Evolutionary conservation across 2,113 vertebrate genomes (phyloP), one percentile per base, ranked within the genome.

Genomic region (Pimephales promelas): DNA sequence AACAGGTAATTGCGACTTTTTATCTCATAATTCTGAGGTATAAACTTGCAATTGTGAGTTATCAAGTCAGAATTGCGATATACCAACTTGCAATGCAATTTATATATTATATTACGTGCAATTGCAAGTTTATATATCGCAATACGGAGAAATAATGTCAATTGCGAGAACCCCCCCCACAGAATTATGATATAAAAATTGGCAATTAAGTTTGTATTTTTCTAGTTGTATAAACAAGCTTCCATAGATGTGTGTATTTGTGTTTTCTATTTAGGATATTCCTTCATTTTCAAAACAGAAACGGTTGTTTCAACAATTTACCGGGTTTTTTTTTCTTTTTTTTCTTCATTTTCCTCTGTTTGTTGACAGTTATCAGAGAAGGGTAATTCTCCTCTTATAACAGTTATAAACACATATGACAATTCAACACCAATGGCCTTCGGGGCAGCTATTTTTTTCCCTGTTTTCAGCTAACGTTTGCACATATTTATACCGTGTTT

Each of bases 401-500:
- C 56, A 45, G n/a, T 24, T 43, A 78, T 78, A 61, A 78, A 78
- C 62, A 78, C 59, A 85, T 59, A 62, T 70, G 28, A 45, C 72
- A 77, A 47, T 70, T 70, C 14, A 82, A 57, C 64, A 24, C 16
- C 4, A 5, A 20, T 56, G 28, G 26, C 62, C 34, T 75, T 83
- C 28, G 11, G 70, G 31, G 28, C 20, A 18, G 40, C 56, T 34
- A 2, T 34, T 57, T 78, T 72, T 56, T 64, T 11, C 11, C 11
- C 54, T 64, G 16, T 31, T 45, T 80, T 72, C 28, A 52, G 83
- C 79, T 79, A 78, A 43, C 54, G 57, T 83, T 64, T 79, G 72
- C 54, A 45, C 26, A 40, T 71, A n/a, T 62, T 54, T 56, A 56
- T 24, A 57, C 59, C 5, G 26, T 75, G 72, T 79, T 75, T 86